Conservation (phyloP, 2,797 vertebrate species). For the Trematomus bernacchii region DNA sequence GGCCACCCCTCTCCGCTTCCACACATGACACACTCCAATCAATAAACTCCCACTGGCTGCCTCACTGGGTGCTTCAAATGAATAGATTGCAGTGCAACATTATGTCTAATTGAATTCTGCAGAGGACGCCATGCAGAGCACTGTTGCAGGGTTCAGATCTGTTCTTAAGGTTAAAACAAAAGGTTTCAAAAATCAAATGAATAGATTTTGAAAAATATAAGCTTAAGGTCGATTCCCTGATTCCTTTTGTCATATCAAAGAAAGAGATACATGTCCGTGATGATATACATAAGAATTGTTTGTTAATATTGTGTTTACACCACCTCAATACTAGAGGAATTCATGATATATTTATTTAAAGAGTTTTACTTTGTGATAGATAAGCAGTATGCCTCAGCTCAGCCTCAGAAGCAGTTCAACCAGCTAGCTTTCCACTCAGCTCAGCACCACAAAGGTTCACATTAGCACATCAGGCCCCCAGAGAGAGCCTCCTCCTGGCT, state of each 20-base stretch:
- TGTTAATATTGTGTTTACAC: not conserved
- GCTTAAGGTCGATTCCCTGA: not conserved
- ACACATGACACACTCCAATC: constrained; percentile 93
- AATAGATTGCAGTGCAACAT: constrained; percentile 90
- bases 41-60: constrained; percentile 91
- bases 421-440: constrained; percentile 67
- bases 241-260: not conserved
- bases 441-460: constrained; percentile 77
- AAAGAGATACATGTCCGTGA: not conserved
- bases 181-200: not conserved
- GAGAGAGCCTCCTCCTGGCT: constrained; percentile 70
- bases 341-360: not conserved
- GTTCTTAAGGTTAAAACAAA: constrained; percentile 41
- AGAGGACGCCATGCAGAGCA: constrained; percentile 58
- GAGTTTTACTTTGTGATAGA: constrained; percentile 26
- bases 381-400: constrained; percentile 11
- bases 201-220: not conserved
- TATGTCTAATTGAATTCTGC: constrained; percentile 91
- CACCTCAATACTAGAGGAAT: not conserved
- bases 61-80: constrained; percentile 87
- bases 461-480: constrained; percentile 78
- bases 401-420: constrained; percentile 34
- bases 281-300: not conserved
- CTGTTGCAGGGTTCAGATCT: constrained; percentile 45
- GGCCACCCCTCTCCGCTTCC: constrained; percentile 88